Evolutionary conservation across 2,113 vertebrate genomes (phyloP).

Genomic region (rat (Rattus norvegicus)): GRCr8 NC_086019.1:231257501-231258000

Average conservation of each 20-base stretch:
- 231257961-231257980: too few species aligned
- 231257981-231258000: too few species aligned
- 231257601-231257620: background rate
- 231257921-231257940: too few species aligned
- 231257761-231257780: too few species aligned
- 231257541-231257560: background rate
- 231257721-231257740: background rate
- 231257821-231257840: too few species aligned
- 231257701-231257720: background rate
- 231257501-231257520: background rate
- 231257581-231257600: background rate
- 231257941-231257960: too few species aligned
- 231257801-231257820: too few species aligned
- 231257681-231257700: background rate
- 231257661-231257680: background rate
- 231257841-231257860: too few species aligned
- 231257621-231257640: background rate
- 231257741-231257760: background rate
- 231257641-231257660: background rate
- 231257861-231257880: too few species aligned
- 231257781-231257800: too few species aligned
- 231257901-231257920: too few species aligned
- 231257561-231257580: background rate
- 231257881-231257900: too few species aligned
- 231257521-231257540: background rate